Conservation (phyloP, 2,888 invertebrate species). For the Herminia tarsipennalis region DNA sequence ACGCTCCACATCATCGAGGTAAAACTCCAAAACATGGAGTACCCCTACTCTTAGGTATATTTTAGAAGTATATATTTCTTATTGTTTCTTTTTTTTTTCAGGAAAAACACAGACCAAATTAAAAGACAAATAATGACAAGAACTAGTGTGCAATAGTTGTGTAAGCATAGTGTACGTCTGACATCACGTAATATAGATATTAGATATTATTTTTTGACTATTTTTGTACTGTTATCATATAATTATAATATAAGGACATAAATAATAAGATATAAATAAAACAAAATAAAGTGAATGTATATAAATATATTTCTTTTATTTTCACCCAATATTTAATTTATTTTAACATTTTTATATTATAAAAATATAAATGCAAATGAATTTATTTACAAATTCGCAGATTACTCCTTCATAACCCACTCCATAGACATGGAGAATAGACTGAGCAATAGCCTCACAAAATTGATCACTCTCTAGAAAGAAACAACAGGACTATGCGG, state of each 20-base stretch:
- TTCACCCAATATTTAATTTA: background rate
- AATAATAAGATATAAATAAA: slow-evolving; percentile 45
- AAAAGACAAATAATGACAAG: slow-evolving; percentile 71
- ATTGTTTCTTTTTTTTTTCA: slow-evolving; percentile 54
- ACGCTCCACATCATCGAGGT: too few species aligned
- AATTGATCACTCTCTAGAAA: too few species aligned
- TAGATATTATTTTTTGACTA: slow-evolving; percentile 59
- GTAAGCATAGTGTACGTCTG: slow-evolving; percentile 54
- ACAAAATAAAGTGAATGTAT: slow-evolving; percentile 44
- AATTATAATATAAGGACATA: slow-evolving; percentile 37
- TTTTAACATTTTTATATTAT: too few species aligned
- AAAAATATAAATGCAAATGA: slow-evolving; percentile 12
- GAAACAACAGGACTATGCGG: too few species aligned
- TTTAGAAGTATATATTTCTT: too few species aligned
- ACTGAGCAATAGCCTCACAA: too few species aligned
- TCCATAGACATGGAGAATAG: too few species aligned
- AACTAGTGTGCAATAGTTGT: slow-evolving; percentile 53
- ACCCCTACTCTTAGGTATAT: too few species aligned
- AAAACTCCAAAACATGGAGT: too few species aligned
- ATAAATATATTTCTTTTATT: slow-evolving; percentile 20
- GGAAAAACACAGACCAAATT: slow-evolving; percentile 78
- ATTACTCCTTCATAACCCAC: too few species aligned
- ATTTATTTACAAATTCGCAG: too few species aligned
- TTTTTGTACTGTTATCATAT: slow-evolving; percentile 63
- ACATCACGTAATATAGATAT: slow-evolving; percentile 62